Percentiles rank a stretch among this genome's conserved stretches.
Conservation (phyloP, 2,888 invertebrate species). For the Brenthis daphne region DNA sequence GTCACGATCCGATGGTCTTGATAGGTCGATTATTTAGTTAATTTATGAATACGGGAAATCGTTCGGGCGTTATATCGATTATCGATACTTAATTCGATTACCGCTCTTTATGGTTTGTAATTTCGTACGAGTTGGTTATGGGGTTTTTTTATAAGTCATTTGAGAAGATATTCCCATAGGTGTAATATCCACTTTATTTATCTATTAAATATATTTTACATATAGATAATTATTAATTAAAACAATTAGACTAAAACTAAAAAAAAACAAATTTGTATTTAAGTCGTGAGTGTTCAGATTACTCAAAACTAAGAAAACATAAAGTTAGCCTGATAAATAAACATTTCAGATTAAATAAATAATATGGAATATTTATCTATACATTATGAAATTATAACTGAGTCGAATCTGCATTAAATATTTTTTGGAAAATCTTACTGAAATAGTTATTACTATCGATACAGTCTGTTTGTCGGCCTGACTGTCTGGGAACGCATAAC, state of each 20-base stretch:
- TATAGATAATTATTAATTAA: too few species aligned
- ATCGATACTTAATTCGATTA: conserved; percentile 51
- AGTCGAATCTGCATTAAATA: too few species aligned
- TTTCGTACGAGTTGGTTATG: conserved; percentile 47
- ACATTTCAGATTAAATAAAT: too few species aligned
- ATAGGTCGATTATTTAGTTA: conserved; percentile 47
- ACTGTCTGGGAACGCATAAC: too few species aligned
- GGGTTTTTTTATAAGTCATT: conserved; percentile 16
- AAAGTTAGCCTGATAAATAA: too few species aligned
- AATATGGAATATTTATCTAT: too few species aligned
- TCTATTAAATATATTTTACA: not conserved
- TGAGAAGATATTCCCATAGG: not conserved
- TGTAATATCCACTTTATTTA: not conserved
- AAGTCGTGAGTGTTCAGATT: too few species aligned
- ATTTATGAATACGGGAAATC: conserved; percentile 48
- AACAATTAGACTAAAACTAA: not conserved
- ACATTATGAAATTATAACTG: too few species aligned
- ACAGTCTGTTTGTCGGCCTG: too few species aligned
- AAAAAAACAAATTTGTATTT: not conserved
- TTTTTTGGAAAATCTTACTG: too few species aligned
- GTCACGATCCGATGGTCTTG: conserved; percentile 51
- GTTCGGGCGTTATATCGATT: conserved; percentile 51
- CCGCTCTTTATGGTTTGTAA: conserved; percentile 38
- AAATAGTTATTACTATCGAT: too few species aligned
- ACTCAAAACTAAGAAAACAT: too few species aligned